Evolutionary conservation across 2,797 vertebrate genomes (phyloP).

Genomic region (Falco berigora): DNA sequence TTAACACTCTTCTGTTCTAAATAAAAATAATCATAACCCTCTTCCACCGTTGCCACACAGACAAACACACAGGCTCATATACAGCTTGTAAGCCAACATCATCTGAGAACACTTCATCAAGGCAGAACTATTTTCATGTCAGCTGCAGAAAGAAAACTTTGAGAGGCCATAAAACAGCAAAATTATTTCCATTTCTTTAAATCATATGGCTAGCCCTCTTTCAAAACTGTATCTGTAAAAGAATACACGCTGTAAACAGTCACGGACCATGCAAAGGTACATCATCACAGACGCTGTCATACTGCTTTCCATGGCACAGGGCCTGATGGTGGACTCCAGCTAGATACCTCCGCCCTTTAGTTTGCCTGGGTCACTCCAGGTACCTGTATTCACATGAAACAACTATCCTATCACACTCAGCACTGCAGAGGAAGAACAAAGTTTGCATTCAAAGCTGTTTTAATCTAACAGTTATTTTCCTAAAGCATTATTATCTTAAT

Average conservation of each 20-base stretch:
- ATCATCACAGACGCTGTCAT: neutral
- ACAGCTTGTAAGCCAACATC: neutral
- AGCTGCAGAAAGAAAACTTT: neutral
- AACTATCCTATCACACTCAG: neutral
- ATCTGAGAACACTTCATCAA: neutral
- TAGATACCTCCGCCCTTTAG: neutral
- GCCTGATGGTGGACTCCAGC: neutral
- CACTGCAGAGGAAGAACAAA: neutral
- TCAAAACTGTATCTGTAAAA: neutral
- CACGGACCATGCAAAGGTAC: neutral
- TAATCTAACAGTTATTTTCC: neutral
- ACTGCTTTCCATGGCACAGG: neutral
- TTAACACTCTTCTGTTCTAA: neutral
- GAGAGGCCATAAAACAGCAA: neutral
- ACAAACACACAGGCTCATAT: neutral
- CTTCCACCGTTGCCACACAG: neutral
- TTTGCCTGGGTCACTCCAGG: neutral
- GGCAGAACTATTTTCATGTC: neutral
- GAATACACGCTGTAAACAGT: neutral
- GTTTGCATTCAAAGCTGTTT: neutral
- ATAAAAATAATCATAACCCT: neutral
- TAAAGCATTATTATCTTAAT: neutral
- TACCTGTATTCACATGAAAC: neutral
- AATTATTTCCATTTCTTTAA: neutral
- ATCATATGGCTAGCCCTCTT: neutral